A percentile compares a stretch with the other conserved stretches of the same genome.
These are phyloP conservation scores for Nyctibius grandis DNA, from an alignment of 2,797 vertebrate genomes.

Conservation along the genomic window DNA sequence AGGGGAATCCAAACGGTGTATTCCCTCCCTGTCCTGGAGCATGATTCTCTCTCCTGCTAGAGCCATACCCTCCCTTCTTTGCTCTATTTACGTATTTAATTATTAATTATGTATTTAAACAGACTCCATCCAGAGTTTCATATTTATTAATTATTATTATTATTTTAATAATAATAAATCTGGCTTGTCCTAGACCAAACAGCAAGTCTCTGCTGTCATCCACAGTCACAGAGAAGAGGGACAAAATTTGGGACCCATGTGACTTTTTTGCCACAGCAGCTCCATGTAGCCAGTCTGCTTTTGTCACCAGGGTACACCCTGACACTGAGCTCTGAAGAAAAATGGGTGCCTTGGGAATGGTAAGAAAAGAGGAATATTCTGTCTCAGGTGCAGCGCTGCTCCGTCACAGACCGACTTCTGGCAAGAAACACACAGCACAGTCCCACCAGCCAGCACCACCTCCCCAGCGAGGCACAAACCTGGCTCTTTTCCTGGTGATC, in stretches of 20 bases:
- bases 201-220: neutral
- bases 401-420: fast-evolving
- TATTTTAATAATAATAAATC: neutral
- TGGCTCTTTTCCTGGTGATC: neutral
- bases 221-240: neutral
- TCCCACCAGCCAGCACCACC: neutral
- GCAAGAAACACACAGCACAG: neutral
- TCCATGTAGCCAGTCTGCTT: neutral
- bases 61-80: neutral
- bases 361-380: neutral
- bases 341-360: fast-evolving
- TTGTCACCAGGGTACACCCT: neutral
- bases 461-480: neutral
- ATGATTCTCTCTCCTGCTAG: neutral
- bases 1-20: neutral
- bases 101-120: neutral
- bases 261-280: neutral
- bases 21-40: neutral
- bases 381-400: neutral
- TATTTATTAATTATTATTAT: neutral
- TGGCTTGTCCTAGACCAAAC: neutral
- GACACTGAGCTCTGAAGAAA: neutral
- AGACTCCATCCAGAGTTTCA: neutral
- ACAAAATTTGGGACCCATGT: fast-evolving
- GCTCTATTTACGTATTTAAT: neutral